Conservation (phyloP, 2,113 vertebrate species). For the Trachemys scripta region DNA sequence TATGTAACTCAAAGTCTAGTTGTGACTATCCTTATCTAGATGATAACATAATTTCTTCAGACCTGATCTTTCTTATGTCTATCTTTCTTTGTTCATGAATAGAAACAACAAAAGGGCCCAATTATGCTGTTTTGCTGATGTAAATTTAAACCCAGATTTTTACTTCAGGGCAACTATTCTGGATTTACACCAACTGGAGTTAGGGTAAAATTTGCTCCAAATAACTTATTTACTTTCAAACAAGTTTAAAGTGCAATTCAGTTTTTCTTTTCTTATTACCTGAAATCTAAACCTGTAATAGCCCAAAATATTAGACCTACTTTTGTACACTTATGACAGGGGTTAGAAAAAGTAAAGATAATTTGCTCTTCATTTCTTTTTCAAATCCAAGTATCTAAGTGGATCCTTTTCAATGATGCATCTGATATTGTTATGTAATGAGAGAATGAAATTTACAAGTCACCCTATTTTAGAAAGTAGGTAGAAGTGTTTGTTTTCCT, state of each 20-base stretch:
- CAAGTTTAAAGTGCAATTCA: neutral
- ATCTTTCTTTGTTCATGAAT: neutral
- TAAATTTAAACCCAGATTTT: neutral
- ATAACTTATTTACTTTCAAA: neutral
- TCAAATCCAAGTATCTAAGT: neutral
- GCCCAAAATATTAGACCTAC: neutral
- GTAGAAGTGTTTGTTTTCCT: fast-evolving
- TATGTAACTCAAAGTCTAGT: neutral
- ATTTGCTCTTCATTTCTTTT: neutral
- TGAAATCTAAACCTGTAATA: neutral
- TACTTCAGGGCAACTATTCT: neutral
- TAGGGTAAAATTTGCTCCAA: neutral
- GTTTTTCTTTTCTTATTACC: neutral
- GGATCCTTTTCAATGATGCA: neutral
- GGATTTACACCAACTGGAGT: neutral
- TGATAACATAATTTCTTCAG: neutral
- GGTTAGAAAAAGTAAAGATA: neutral
- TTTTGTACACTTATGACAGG: neutral
- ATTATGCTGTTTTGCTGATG: fast-evolving
- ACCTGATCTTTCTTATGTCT: neutral
- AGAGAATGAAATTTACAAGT: neutral
- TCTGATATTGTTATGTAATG: neutral
- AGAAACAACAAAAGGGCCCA: neutral
- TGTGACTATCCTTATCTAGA: neutral
- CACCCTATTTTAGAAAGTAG: too few species aligned